Evolutionary conservation across 2,888 invertebrate genomes (phyloP), one percentile per base, ranked within the genome.

Genomic region (Tenthredo distinguenda): DNA sequence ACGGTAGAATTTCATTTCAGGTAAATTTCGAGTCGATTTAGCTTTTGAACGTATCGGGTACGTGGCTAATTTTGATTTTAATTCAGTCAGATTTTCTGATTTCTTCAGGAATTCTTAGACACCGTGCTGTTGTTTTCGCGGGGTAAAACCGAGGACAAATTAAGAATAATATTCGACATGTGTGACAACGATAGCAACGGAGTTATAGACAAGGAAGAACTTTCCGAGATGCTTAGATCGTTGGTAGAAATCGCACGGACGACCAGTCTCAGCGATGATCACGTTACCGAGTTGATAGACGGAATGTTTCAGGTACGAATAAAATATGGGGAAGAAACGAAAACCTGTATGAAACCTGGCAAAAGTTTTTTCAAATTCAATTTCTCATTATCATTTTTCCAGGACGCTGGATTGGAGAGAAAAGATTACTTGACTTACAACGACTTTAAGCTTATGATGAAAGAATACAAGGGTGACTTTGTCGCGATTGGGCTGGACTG

Each of bases 111-210:
- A 94, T 99, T 99, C 93, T 94, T 99, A 82, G 98, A 99, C 91
- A 99, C 99, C 0, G 98, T 99, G 1, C 97, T 98, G 0, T 93
- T 98, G 1, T 99, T 99, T 92, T 98, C 98, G 0, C 96, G 98
- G 0, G 99, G 98, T 7, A 98, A 98, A 89, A 98, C 98, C 0
- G 98, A 98, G 90, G 98, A 98, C 91, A 99, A 99, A 91, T 94
- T 99, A 55, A 95, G 98, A 6, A 98, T 99, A 50, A 98, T 99
- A 88, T 99, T 99, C 92, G 98, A 99, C 93, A 99, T 99, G 99
- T 99, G 99, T 91, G 99, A 99, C 92, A 98, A 98, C 90, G 98
- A 99, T 92, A 96, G 98, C 21, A 98, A 98, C 90, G 98, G 99
- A 0, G 98, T 98, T 0, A 99, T 99, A 86, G 98, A 99, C 91